These are phyloP conservation scores for Stigmatopora nigra DNA, from an alignment of 2,113 vertebrate species.

Conservation along the genomic window DNA sequence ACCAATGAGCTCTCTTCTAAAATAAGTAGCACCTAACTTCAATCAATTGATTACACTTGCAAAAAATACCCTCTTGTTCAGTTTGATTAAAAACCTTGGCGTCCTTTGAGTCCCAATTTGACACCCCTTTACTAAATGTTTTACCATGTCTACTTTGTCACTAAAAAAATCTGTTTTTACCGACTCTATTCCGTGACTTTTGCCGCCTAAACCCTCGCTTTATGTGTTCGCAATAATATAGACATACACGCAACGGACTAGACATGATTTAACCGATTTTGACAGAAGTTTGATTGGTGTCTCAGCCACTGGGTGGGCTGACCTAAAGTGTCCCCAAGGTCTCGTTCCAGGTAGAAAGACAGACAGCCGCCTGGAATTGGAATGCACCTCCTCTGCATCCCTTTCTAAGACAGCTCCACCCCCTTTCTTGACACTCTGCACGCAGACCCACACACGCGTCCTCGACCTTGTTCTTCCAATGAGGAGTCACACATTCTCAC, in stretches of 20 bases:
- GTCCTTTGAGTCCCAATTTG: too few relatives aligned
- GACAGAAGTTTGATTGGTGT: conserved; percentile 60
- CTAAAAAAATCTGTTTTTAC: neutral
- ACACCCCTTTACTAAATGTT: too few relatives aligned
- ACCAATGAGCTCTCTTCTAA: too few relatives aligned
- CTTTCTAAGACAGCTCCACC: conserved; percentile 55
- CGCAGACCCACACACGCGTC: neutral
- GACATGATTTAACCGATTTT: conserved; percentile 42
- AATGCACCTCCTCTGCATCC: conserved; percentile 47
- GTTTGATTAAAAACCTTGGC: too few relatives aligned
- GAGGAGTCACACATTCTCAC: conserved; percentile 69
- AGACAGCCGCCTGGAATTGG: conserved; percentile 71
- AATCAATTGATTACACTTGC: too few relatives aligned
- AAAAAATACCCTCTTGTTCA: too few relatives aligned
- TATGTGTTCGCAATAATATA: conserved; percentile 9
- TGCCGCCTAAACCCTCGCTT: neutral
- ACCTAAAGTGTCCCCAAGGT: conserved; percentile 72
- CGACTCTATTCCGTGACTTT: neutral
- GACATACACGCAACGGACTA: conserved; percentile 24
- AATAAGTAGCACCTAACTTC: too few relatives aligned
- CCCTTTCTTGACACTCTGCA: neutral
- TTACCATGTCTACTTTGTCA: too few relatives aligned
- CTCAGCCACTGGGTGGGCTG: conserved; percentile 83
- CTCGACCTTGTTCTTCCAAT: conserved; percentile 31
- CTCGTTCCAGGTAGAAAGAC: conserved; percentile 77